Base-by-base conservation (phyloP, 1,140 invertebrate species). In the Cyclina sinensis region DNA sequence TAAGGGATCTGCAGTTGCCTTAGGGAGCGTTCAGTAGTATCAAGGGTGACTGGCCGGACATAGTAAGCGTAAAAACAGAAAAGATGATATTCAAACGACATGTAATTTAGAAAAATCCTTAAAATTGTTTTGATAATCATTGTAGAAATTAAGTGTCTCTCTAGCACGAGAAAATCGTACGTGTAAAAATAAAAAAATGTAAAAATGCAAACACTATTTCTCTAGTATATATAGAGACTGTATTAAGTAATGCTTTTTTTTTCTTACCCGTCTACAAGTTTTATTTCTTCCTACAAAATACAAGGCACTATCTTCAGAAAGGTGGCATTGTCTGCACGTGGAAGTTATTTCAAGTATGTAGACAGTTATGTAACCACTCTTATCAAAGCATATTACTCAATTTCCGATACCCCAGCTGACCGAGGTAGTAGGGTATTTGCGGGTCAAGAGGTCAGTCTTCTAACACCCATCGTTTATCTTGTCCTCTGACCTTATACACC, bases 361-460 rank as follows among this genome's bases (percentile, higher is more conserved):
- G 16, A 57, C 3, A 11, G n/a, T 21, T n/a, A 57, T 18, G 51
- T 4, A 21, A n/a, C 7, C 51, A 11, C 51, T 27, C n/a, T 4
- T 62, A 27, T 24, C 57, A 62, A 4, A 2, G 0, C 24, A 24
- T 62, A 62, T 62, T 62, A 62, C 24, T 62, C 57, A 62, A 62
- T 62, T 62, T n/a, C n/a, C 21, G n/a, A n/a, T 18, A 62, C 57
- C 57, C n/a, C 57, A 62, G 24, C n/a, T 62, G 57, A 62, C 57
- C 57, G 7, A 14, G n/a, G 27, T 24, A 0, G 24, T n/a, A 9
- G 24, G 57, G 57, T 62, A 30, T 35, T 18, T 4, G 4, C 4
- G 32, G 65, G 46, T 78, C 39, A 78, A 78, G 27, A 78, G 74
- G 74, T 78, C 74, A 54, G 48, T 51, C 24, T 51, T 78, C 74